These are phyloP conservation scores for Clarias magur DNA, from an alignment of 2,113 vertebrate species.

Conservation along the genomic window DNA sequence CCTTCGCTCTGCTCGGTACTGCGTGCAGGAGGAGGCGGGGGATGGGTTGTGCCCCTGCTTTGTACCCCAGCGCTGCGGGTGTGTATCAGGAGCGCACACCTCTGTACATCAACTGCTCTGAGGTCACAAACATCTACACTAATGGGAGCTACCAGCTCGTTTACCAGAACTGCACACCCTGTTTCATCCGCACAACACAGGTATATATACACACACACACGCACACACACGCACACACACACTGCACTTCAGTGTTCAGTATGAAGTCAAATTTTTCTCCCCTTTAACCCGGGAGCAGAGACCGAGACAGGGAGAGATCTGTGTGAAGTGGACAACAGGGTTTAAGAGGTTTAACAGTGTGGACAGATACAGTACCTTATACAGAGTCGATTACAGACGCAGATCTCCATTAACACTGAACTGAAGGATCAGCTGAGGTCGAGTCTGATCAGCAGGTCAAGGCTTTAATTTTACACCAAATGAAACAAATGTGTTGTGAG, in stretches of 20 bases:
- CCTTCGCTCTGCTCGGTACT: not conserved
- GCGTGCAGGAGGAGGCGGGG: not conserved
- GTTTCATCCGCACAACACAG: conserved; percentile 72
- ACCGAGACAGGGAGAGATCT: too few relatives aligned
- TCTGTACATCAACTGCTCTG: conserved; percentile 76
- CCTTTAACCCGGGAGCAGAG: too few relatives aligned
- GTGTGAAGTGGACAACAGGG: too few relatives aligned
- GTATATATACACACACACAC: conserved; percentile 53
- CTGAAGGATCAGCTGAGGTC: too few relatives aligned
- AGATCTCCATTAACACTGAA: too few relatives aligned
- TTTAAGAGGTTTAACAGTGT: too few relatives aligned
- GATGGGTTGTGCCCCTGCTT: conserved; percentile 8
- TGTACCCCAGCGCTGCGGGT: conserved; percentile 54
- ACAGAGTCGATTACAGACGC: too few relatives aligned
- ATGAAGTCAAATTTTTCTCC: too few relatives aligned
- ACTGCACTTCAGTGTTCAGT: not conserved
- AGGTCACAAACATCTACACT: conserved; percentile 74
- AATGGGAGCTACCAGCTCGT: conserved; percentile 79
- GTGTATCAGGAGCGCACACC: conserved; percentile 69
- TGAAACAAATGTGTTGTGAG: too few relatives aligned
- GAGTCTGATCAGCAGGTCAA: too few relatives aligned
- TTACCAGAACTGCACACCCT: conserved; percentile 77
- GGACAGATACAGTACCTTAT: too few relatives aligned
- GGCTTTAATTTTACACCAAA: too few relatives aligned
- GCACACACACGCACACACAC: not conserved